These are phyloP conservation scores for Hymenochirus boettgeri DNA, from an alignment of 2,113 vertebrate genomes.

Conservation along the genomic window DNA sequence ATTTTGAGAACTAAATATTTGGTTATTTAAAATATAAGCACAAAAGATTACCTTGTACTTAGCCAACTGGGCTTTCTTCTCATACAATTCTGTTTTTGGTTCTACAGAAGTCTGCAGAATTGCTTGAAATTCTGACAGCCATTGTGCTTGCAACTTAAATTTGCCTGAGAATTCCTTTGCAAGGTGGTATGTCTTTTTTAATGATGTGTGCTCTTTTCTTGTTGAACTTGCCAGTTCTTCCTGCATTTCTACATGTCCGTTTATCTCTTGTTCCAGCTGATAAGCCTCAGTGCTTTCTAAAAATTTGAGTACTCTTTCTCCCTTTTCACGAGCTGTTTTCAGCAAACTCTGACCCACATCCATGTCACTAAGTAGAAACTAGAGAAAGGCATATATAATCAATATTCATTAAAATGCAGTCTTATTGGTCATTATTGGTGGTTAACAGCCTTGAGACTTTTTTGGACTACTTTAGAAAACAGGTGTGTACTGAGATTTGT, in stretches of 20 bases:
- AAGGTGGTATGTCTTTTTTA: slow-evolving; percentile 79
- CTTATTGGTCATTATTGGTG: too few species aligned
- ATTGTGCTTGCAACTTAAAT: slow-evolving; percentile 77
- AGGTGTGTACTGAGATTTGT: too few species aligned
- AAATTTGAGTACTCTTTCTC: slow-evolving; percentile 73
- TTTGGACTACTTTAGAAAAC: too few species aligned
- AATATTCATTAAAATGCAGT: slow-evolving; percentile 1
- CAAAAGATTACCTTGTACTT: slow-evolving; percentile 84
- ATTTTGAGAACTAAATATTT: too few species aligned
- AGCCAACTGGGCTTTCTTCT: slow-evolving; percentile 88
- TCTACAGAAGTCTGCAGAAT: slow-evolving; percentile 72
- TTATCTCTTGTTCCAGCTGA: slow-evolving; percentile 71
- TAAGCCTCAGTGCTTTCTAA: slow-evolving; percentile 73
- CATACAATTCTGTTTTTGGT: slow-evolving; percentile 88
- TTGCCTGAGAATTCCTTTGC: slow-evolving; percentile 89
- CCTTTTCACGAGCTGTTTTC: slow-evolving; percentile 83
- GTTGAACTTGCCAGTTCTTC: slow-evolving; percentile 77
- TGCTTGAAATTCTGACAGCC: slow-evolving; percentile 74
- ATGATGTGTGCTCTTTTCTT: slow-evolving; percentile 73
- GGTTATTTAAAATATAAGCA: too few species aligned
- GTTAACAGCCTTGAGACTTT: too few species aligned
- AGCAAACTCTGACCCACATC: slow-evolving; percentile 83
- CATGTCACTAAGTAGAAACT: slow-evolving; percentile 72
- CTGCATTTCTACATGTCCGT: slow-evolving; percentile 66
- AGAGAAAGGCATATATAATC: slow-evolving; percentile 22